Percentiles rank a stretch among this genome's conserved stretches.
Conservation (phyloP, 2,888 invertebrate species). For the Drosophila tripunctata region DNA sequence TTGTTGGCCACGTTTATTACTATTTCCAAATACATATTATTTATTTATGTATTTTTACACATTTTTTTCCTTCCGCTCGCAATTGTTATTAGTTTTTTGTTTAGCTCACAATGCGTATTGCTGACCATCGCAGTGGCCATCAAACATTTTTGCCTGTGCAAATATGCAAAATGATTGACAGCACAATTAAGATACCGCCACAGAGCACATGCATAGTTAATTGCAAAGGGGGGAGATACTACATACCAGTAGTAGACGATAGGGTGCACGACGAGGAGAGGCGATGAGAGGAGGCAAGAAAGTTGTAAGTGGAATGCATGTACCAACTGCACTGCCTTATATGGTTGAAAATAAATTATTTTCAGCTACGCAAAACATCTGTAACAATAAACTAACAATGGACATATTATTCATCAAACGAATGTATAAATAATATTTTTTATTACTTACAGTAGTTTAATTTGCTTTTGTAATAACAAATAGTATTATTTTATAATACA, state of each 20-base stretch:
- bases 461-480: too few relatives aligned
- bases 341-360: slow-evolving; percentile 42
- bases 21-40: slow-evolving; percentile 10
- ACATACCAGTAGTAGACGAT: too few relatives aligned
- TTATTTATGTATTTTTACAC: slow-evolving; percentile 27
- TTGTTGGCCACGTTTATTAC: slow-evolving; percentile 28
- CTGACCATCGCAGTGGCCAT: slow-evolving; percentile 48
- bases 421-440: slow-evolving; percentile 5
- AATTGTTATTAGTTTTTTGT: slow-evolving; percentile 6
- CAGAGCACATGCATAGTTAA: slow-evolving; percentile 11
- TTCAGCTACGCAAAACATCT: slow-evolving; percentile 46
- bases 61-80: slow-evolving; percentile 26
- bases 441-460: neutral
- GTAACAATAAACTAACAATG: slow-evolving; percentile 28
- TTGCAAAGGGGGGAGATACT: too few relatives aligned
- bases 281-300: neutral
- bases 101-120: slow-evolving; percentile 35
- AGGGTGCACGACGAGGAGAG: too few relatives aligned
- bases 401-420: neutral
- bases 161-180: slow-evolving; percentile 80
- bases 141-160: slow-evolving; percentile 61
- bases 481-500: too few relatives aligned
- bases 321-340: slow-evolving; percentile 60
- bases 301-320: slow-evolving; percentile 18
- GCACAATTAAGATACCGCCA: slow-evolving; percentile 71